These are phyloP conservation scores for Myopa testacea DNA, from an alignment of 2,888 invertebrate species.

Conservation along the genomic window DNA sequence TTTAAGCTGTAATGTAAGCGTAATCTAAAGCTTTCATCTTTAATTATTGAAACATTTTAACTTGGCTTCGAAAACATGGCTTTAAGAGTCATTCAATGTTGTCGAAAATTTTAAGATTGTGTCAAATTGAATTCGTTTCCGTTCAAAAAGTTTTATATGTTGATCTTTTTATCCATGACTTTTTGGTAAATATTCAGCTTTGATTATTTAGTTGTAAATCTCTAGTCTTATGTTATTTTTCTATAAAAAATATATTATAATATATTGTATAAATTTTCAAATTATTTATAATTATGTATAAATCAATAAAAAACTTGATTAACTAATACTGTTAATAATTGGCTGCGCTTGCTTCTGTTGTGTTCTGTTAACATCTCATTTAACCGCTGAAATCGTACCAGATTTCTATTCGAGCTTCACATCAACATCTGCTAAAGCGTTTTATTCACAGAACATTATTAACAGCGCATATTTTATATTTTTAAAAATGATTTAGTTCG, in stretches of 20 bases:
- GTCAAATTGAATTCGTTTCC: too few species aligned
- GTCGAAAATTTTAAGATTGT: too few species aligned
- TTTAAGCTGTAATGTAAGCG: too few species aligned
- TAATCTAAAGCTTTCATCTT: neutral
- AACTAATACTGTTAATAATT: constrained; percentile 53
- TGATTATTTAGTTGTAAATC: constrained; percentile 24
- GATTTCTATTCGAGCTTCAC: neutral
- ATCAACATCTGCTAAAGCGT: neutral
- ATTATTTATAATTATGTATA: neutral
- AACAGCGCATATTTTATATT: neutral
- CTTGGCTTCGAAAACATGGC: neutral
- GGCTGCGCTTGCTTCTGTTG: constrained; percentile 58
- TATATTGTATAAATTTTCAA: neutral
- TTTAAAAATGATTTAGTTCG: neutral
- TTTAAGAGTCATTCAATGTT: neutral
- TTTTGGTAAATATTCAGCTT: neutral
- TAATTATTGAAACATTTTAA: neutral
- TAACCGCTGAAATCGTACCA: constrained; percentile 4
- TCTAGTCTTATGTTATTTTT: constrained; percentile 31
- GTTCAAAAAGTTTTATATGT: too few species aligned
- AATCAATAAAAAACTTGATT: neutral
- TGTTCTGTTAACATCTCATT: too few species aligned
- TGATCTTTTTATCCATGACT: neutral
- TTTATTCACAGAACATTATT: neutral
- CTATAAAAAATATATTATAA: neutral